Evolutionary conservation across 2,888 invertebrate genomes (phyloP), one percentile per base, ranked within the genome.

Genomic region (Ophioninae sp.): DNA sequence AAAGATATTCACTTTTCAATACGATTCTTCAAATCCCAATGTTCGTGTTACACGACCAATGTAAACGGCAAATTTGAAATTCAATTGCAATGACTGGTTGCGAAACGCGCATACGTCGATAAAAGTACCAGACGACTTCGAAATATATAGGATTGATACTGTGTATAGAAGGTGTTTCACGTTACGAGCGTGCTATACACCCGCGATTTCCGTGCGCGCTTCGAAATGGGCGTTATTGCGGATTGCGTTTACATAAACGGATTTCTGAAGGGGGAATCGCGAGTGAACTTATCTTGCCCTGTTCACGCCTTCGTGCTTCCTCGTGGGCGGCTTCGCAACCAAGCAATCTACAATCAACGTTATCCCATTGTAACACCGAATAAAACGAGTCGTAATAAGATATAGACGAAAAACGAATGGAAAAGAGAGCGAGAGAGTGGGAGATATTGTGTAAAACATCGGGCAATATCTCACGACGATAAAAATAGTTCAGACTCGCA

Each of bases 221-320:
- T 59, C 41, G 17, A 10, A 78, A 78, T 73, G 65, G 65, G 67
- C 72, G 72, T 79, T 67, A 41, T 73, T 58, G 51, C 65, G 58
- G 30, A 39, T n/a, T 23, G n/a, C 30, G 44, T 59, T 17, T 41
- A 6, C 20, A 65, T 23, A 44, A 61, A 41, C 37, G 17, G 56
- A 30, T 44, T 69, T 68, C 13, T 10, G 51, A 9, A 1, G 20
- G 41, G 63, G 75, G 75, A 41, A 69, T 30, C 56, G 63, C 39
- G 58, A 58, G 72, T 44, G 51, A 74, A 63, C 61, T 82, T 82
- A 73, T 78, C 67, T 68, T 51, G 10, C 23, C 23, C 39, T 56
- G 56, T 73, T 73, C 73, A 82, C 78, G 78, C 77, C 78, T 68
- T 79, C 71, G 30, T 72, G 71, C 67, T 67, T 65, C 56, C 64